A percentile compares a stretch with the other conserved stretches of the same genome.
phyloP scores from a whole-genome alignment of 1,140 invertebrate species.

The Solen grandis region DNA sequence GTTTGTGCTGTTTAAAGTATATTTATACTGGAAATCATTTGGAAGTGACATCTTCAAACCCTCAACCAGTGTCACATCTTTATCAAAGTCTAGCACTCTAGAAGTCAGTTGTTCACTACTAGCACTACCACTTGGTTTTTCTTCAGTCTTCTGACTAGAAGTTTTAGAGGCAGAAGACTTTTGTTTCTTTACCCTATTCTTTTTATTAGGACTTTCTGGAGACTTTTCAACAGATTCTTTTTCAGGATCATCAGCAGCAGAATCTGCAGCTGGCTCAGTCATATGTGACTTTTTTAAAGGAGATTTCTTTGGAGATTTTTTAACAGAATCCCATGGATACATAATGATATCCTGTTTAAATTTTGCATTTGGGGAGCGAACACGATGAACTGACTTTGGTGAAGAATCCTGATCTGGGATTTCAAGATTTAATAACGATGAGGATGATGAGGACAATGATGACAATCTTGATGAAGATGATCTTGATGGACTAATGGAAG shows the following conservation, averaged over 20 bases:
- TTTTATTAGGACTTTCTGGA: background rate
- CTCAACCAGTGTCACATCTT: constrained; percentile 24
- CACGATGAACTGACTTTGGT: background rate
- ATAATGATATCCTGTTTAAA: background rate
- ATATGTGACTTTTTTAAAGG: background rate
- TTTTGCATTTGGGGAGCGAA: background rate
- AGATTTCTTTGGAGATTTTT: constrained; percentile 4
- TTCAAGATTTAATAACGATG: background rate
- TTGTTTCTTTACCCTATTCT: background rate
- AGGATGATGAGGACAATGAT: background rate
- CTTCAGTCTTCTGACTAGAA: background rate
- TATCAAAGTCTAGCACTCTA: constrained; percentile 30
- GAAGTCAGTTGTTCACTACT: background rate
- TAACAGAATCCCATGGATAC: background rate
- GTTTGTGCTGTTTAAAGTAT: background rate
- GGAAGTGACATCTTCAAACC: constrained; percentile 25
- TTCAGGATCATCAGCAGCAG: background rate
- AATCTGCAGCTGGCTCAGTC: no score
- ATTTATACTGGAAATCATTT: constrained; percentile 46
- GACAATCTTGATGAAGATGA: background rate
- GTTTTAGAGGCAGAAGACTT: background rate
- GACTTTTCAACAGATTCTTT: background rate
- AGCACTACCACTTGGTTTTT: constrained; percentile 17
- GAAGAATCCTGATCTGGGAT: background rate
- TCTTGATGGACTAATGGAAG: background rate